Base-by-base conservation (phyloP, 2,113 vertebrate genomes). In the Leptodactylus fuscus region DNA sequence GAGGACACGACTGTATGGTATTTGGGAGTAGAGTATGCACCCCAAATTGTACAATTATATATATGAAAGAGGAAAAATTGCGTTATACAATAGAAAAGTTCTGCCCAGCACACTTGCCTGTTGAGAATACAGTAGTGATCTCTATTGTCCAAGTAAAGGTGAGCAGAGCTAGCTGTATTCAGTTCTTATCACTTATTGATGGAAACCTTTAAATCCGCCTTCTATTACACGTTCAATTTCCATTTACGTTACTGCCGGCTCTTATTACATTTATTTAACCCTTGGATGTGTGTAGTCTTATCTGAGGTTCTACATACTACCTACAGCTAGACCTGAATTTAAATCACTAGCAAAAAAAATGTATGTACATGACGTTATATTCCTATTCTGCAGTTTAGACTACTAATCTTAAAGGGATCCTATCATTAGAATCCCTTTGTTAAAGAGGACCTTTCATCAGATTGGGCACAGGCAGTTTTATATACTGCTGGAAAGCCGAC, bases 121-220 rank as follows among this genome's bases (percentile, higher is more conserved):
- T 27, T 48, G 4, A 38, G 29, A 69, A 32, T 5, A 4, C 48
- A 22, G 53, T 27, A 18, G 11, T 24, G 38, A 49, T 27, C 22
- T 48, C 83, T 41, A 78, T 29, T 80, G 58, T 27, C 60, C 16
- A 3, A 16, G 46, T 13, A 27, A 75, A 32, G n/a, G 60, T 55
- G 32, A 65, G 71, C 77, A 62, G 46, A 41, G 77, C 48, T 48
- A 34, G 60, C 75, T 8, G 84, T 60, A 73, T 81, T 86, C 77
- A 60, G 65, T 86, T 71, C 49, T 77, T 81, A 86, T 86, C 65
- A 86, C 51, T 86, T 86, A 86, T 86, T 86, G 67, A 86, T 86
- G 65, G 24, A 48, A 73, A 73, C 62, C 15, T 70, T 83, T 81
- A 86, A 70, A 81, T 79, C 24, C 60, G 10, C 44, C 51, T 62